Evolutionary conservation across 2,797 vertebrate species (phyloP).

Genomic region (Oryzias sinensis): DNA sequence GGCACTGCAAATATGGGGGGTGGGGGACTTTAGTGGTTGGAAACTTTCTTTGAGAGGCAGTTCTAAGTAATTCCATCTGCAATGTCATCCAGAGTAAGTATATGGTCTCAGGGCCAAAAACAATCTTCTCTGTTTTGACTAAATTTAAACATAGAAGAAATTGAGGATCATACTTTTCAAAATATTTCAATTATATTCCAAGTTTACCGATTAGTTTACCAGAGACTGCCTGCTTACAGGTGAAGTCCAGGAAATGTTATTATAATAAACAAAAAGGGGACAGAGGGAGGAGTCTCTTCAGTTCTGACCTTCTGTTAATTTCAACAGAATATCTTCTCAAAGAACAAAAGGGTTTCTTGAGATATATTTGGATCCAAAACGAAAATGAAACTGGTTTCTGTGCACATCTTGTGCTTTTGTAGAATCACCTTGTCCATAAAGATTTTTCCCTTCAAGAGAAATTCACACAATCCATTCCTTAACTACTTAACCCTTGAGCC

Average conservation of each 20-base stretch:
- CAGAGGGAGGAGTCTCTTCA: conserved; percentile 27
- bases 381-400: conserved; percentile 14
- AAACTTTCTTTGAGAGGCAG: too few species aligned
- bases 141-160: neutral
- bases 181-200: conserved; percentile 22
- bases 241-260: conserved; percentile 43
- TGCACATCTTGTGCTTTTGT: too few species aligned
- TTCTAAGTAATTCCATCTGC: too few species aligned
- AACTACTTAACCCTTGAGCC: too few species aligned
- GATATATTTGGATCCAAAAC: conserved; percentile 17
- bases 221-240: conserved; percentile 30
- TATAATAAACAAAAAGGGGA: conserved; percentile 13
- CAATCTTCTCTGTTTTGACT: too few species aligned
- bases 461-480: too few species aligned
- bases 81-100: too few species aligned
- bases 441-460: too few species aligned
- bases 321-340: conserved; percentile 38
- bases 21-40: too few species aligned
- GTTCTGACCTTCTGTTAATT: conserved; percentile 46
- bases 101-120: too few species aligned
- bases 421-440: too few species aligned
- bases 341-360: conserved; percentile 11
- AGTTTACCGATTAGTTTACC: conserved; percentile 35
- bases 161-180: conserved; percentile 3
- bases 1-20: too few species aligned